phyloP scores from a whole-genome alignment of 2,113 vertebrate genomes.

The pig (Sus scrofa) region T2T-Sscrofa CM000826.6:108883001-108883500 shows the following conservation, averaged over 20 bases:
- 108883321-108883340: background rate
- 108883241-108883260: background rate
- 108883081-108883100: background rate
- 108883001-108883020: background rate
- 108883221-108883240: conserved; percentile 20
- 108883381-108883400: background rate
- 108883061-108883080: background rate
- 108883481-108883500: background rate
- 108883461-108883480: background rate
- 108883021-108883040: background rate
- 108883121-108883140: background rate
- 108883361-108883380: background rate
- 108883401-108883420: background rate
- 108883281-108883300: background rate
- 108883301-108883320: background rate
- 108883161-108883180: background rate
- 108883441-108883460: background rate
- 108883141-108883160: background rate
- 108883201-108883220: conserved; percentile 8
- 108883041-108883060: background rate
- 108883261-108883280: background rate
- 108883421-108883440: background rate
- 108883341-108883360: background rate
- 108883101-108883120: background rate
- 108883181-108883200: background rate